Percentiles rank a stretch among this genome's conserved stretches.
phyloP scores from a whole-genome alignment of 2,888 invertebrate genomes.

The Monochamus alternatus region DNA sequence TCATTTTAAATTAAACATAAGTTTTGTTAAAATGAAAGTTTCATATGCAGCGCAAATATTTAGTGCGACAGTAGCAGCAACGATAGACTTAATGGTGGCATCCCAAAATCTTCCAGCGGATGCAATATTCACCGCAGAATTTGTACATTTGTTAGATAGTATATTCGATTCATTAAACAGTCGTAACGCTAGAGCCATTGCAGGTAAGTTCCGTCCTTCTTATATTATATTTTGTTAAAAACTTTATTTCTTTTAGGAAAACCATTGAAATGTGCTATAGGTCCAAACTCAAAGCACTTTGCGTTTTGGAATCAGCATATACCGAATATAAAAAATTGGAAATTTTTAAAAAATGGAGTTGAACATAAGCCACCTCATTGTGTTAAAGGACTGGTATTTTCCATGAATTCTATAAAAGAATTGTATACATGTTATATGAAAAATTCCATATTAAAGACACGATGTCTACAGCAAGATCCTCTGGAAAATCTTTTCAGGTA shows the following conservation, averaged over 20 bases:
- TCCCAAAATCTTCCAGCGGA: background rate
- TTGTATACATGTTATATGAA: background rate
- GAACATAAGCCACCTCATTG: background rate
- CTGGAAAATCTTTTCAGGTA: background rate
- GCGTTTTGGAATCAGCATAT: background rate
- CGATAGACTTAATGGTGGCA: background rate
- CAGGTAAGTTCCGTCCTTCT: background rate
- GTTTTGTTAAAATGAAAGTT: conserved; percentile 23
- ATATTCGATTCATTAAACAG: background rate
- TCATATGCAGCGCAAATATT: conserved; percentile 8
- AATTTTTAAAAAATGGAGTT: background rate
- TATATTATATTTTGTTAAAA: background rate
- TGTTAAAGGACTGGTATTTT: too few relatives aligned
- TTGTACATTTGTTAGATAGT: conserved; percentile 9
- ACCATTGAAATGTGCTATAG: background rate
- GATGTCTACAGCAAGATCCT: background rate
- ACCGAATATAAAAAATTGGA: background rate
- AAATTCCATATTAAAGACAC: background rate
- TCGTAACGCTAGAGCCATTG: background rate
- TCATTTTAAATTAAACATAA: background rate
- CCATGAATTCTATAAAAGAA: background rate
- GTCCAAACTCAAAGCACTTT: background rate
- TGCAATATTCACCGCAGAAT: conserved; percentile 18
- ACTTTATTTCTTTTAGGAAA: background rate
- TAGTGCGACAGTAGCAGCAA: conserved; percentile 9